Evolutionary conservation across 2,113 vertebrate species (phyloP).

Genomic region (Syngnathus floridae): DNA sequence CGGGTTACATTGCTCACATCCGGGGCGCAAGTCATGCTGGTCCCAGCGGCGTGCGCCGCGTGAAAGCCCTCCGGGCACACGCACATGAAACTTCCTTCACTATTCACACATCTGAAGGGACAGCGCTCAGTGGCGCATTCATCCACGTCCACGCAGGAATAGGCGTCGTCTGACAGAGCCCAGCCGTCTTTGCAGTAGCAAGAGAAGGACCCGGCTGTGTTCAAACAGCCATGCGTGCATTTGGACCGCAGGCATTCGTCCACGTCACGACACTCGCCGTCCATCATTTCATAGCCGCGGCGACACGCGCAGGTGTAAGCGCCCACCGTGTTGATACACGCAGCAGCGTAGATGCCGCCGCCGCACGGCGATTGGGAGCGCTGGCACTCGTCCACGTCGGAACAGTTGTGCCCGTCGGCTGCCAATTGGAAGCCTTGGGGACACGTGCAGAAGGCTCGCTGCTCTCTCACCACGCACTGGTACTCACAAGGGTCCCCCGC

Average conservation of each 20-base stretch:
- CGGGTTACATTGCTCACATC: neutral
- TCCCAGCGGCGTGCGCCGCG: conserved; percentile 24
- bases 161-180: conserved; percentile 24
- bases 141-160: conserved; percentile 53
- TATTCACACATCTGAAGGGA: conserved; percentile 54
- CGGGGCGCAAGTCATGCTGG: conserved; percentile 11
- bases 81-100: conserved; percentile 57
- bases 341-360: conserved; percentile 18
- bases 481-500: conserved; percentile 45
- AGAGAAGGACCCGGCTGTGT: conserved; percentile 60
- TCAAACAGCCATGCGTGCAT: conserved; percentile 61
- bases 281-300: conserved; percentile 42
- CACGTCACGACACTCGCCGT: conserved; percentile 53
- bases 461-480: conserved; percentile 30
- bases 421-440: conserved; percentile 53
- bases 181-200: conserved; percentile 63
- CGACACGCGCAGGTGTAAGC: conserved; percentile 58
- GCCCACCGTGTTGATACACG: conserved; percentile 54
- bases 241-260: conserved; percentile 54
- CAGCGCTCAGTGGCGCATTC: conserved; percentile 55
- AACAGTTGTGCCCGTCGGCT: conserved; percentile 51
- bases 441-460: conserved; percentile 54
- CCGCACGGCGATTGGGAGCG: conserved; percentile 28
- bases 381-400: conserved; percentile 63
- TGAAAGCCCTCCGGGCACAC: conserved; percentile 26